Percentiles rank a stretch among this genome's conserved stretches.
Conservation (phyloP, 2,113 vertebrate species). For the Hymenochirus boettgeri region DNA sequence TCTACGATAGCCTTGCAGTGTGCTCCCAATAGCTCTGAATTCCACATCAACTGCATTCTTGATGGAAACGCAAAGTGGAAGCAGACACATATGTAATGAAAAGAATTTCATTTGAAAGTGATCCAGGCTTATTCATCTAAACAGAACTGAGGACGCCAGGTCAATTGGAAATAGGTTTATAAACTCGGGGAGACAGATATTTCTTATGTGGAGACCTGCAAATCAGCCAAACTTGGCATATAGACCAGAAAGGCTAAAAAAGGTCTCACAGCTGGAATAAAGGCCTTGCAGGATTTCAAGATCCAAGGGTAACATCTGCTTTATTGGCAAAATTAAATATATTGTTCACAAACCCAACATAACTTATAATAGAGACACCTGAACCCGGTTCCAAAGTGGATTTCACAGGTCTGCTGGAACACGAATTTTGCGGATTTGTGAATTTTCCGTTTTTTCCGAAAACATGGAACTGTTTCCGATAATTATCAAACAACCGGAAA, state of each 20-base stretch:
- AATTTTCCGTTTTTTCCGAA: no score
- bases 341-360: no score
- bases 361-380: no score
- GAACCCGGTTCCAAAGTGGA: no score
- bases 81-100: not conserved
- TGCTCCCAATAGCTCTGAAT: not conserved
- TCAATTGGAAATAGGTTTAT: not conserved
- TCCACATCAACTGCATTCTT: not conserved
- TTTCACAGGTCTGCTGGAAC: no score
- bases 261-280: not conserved
- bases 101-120: not conserved
- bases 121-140: conserved; percentile 12
- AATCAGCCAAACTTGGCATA: not conserved
- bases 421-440: no score
- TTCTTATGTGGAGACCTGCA: no score
- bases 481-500: no score
- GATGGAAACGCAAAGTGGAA: not conserved
- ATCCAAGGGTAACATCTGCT: not conserved
- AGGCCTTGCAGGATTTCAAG: not conserved
- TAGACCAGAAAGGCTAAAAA: no score
- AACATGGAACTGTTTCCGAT: no score
- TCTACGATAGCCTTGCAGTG: no score
- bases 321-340: conserved; percentile 1
- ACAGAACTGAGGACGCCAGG: not conserved
- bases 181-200: not conserved